Evolutionary conservation across 2,797 vertebrate genomes (phyloP), one percentile per base, ranked within the genome.

Genomic region (Hemibagrus guttatus): DNA sequence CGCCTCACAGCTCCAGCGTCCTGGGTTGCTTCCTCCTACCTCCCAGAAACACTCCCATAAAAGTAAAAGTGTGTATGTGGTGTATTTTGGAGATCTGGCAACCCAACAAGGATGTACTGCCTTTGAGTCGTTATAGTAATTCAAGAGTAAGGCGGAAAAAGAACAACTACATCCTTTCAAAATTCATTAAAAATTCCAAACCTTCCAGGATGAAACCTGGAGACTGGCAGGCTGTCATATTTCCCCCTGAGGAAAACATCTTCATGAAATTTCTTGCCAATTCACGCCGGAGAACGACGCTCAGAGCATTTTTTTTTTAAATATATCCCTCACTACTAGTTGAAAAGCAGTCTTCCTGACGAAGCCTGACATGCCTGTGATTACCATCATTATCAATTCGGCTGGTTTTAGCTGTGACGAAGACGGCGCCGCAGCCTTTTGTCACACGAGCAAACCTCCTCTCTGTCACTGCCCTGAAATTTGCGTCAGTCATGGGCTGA

Each of bases 401-500:
- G 61, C 76, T 82, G 61, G 71, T 89, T 83, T 87, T 74, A 87
- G 54, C 64, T 3, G 52, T 87, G 82, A 86, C 35, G 63, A 59
- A 54, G 31, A 75, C n/a, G 52, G 8, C 54, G 64, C 46, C 56
- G 19, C 13, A 42, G 86, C 31, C 81, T 89, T 90, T 87, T 87
- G 81, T 86, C 81, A 82, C 46, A 64, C 61, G 56, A 68, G 84
- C 63, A 71, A 84, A 63, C 81, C 63, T 81, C 78, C 83, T 85
- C 63, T 84, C 69, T 81, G 79, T 74, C 42, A 63, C 81, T 87
- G 74, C 66, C 78, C 59, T 89, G 79, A 86, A 90, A 89, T 84
- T 85, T 87, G 59, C 59, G 35, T 90, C 86, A 89, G 61, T 90
- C 89, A 89, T 19, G 11, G 63, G 63, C 28, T 80, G 85, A 89